Evolutionary conservation across 2,797 vertebrate genomes (phyloP).

Genomic region (Enteromius trimaculatus): DNA sequence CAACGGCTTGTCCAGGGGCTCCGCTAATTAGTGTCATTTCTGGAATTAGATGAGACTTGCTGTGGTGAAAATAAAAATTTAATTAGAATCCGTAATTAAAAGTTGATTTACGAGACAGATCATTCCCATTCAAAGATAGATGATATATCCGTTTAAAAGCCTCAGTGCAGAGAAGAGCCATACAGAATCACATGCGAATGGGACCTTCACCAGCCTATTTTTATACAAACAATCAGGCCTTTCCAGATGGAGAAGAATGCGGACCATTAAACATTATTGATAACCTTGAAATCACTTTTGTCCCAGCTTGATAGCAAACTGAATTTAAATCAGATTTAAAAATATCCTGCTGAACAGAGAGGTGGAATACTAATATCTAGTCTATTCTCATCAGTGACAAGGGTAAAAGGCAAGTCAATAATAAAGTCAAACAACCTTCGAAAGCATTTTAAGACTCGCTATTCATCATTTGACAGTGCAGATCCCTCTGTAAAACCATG

Average conservation of each 20-base stretch:
- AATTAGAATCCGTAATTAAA: slow-evolving; percentile 56
- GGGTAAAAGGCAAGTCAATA: slow-evolving; percentile 40
- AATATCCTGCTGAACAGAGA: slow-evolving; percentile 45
- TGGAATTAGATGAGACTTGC: slow-evolving; percentile 53
- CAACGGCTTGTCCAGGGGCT: slow-evolving; percentile 28
- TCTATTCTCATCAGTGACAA: slow-evolving; percentile 28
- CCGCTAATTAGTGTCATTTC: slow-evolving; percentile 63
- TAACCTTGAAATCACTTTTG: slow-evolving; percentile 60
- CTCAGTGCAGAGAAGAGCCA: background rate
- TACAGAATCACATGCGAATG: background rate
- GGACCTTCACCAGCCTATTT: slow-evolving; percentile 15
- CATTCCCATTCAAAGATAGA: slow-evolving; percentile 53
- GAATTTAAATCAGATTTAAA: slow-evolving; percentile 60
- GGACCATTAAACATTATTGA: slow-evolving; percentile 42
- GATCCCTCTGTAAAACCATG: slow-evolving; percentile 11
- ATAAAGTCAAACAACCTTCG: slow-evolving; percentile 47
- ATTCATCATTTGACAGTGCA: slow-evolving; percentile 41
- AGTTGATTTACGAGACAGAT: slow-evolving; percentile 52
- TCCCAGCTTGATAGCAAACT: slow-evolving; percentile 43
- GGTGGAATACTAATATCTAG: slow-evolving; percentile 50
- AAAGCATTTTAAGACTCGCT: slow-evolving; percentile 47
- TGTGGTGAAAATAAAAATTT: slow-evolving; percentile 57
- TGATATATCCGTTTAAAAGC: slow-evolving; percentile 47
- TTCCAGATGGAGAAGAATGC: slow-evolving; percentile 53
- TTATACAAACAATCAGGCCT: slow-evolving; percentile 34